phyloP scores from a whole-genome alignment of 1,140 invertebrate genomes.

The Helicoverpa armigera region DNA sequence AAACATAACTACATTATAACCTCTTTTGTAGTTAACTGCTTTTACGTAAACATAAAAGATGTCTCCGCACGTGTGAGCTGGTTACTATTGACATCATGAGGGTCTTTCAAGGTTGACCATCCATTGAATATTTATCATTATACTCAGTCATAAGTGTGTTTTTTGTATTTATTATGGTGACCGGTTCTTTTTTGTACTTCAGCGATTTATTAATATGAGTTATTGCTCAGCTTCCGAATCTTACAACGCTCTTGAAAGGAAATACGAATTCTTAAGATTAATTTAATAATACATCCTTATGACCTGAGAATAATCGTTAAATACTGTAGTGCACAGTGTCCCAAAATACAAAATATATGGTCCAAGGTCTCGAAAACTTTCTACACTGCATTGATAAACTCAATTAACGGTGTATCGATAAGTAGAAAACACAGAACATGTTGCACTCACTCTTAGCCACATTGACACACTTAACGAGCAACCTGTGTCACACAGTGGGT shows the following conservation, averaged over 20 bases:
- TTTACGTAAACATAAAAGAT: conserved; percentile 23
- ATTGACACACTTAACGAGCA: conserved; percentile 23
- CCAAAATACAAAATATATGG: background rate
- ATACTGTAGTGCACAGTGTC: background rate
- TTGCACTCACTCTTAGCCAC: background rate
- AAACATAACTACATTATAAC: background rate
- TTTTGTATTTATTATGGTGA: conserved; percentile 8
- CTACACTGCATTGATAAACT: conserved; percentile 27
- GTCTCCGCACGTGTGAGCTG: background rate
- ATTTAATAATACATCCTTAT: background rate
- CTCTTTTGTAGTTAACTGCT: background rate
- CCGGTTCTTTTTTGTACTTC: conserved; percentile 27
- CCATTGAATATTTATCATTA: conserved; percentile 35
- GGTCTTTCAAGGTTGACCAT: conserved; percentile 38
- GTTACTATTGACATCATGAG: conserved; percentile 4
- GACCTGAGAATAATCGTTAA: too few species aligned
- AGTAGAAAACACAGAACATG: conserved; percentile 31
- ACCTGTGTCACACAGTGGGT: conserved; percentile 8
- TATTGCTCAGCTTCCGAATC: conserved; percentile 18
- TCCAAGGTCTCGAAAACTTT: conserved; percentile 32
- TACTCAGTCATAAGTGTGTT: conserved; percentile 1
- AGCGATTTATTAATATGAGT: conserved; percentile 28
- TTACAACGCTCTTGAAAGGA: background rate
- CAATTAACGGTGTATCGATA: conserved; percentile 20
- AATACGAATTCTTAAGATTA: background rate